These are phyloP conservation scores for Diogma glabrata DNA, from an alignment of 2,888 invertebrate genomes.

Conservation along the genomic window DNA sequence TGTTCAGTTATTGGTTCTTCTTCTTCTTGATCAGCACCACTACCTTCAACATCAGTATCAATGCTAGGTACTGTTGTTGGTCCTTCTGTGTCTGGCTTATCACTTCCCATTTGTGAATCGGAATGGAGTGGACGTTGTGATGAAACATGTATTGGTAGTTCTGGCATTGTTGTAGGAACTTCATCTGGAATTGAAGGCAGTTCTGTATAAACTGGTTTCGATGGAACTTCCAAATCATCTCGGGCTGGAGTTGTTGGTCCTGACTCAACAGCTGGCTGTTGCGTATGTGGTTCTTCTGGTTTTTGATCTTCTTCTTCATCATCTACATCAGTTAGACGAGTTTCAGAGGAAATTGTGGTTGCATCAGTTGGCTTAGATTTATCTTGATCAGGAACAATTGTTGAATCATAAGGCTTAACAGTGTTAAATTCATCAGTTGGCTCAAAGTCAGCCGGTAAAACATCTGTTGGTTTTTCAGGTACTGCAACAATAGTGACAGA, in stretches of 20 bases:
- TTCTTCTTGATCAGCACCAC: slow-evolving; percentile 15
- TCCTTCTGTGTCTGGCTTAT: too few species aligned
- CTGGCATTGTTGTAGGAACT: neutral
- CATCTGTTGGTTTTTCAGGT: neutral
- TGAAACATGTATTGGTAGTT: too few species aligned
- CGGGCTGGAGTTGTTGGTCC: neutral
- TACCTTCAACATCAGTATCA: too few species aligned
- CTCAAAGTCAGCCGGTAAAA: neutral
- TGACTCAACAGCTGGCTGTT: too few species aligned
- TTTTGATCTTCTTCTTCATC: neutral
- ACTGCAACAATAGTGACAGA: neutral
- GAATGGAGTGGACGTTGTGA: too few species aligned
- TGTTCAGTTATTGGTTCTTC: slow-evolving; percentile 8
- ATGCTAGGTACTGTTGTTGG: too few species aligned
- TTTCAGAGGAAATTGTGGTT: too few species aligned
- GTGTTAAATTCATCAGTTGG: slow-evolving; percentile 1
- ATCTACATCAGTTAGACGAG: neutral
- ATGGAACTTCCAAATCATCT: too few species aligned
- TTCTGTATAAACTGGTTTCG: too few species aligned
- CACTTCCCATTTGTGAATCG: too few species aligned
- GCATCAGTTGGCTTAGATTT: neutral
- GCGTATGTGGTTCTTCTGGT: too few species aligned
- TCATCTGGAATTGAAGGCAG: neutral
- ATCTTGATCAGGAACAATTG: slow-evolving; percentile 8
- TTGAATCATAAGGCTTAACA: slow-evolving; percentile 7